These are phyloP conservation scores for Digitonthophagus gazella DNA, from an alignment of 2,888 invertebrate genomes.

Conservation along the genomic window DNA sequence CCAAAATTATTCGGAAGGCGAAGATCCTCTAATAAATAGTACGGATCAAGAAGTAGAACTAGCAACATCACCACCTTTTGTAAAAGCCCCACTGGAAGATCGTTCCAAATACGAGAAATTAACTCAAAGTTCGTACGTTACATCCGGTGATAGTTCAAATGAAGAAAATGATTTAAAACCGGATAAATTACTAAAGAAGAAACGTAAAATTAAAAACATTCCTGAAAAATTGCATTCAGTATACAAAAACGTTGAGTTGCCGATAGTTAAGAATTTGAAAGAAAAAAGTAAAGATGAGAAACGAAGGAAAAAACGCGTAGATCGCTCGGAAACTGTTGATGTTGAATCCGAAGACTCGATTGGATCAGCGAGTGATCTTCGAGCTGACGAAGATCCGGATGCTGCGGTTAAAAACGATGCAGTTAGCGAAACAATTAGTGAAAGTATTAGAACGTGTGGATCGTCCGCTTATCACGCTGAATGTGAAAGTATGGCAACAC, in stretches of 20 bases:
- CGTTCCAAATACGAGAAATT: constrained; percentile 77
- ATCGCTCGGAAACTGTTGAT: constrained; percentile 41
- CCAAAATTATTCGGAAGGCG: constrained; percentile 46
- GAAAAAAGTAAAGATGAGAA: constrained; percentile 36
- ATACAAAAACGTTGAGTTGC: constrained; percentile 54
- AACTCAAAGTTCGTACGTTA: constrained; percentile 60
- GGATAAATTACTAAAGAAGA: constrained; percentile 46
- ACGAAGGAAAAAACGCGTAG: constrained; percentile 33
- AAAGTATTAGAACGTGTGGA: constrained; percentile 64
- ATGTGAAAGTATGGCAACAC: constrained; percentile 66
- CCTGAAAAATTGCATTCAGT: constrained; percentile 57
- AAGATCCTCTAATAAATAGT: constrained; percentile 48
- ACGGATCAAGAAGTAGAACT: constrained; percentile 42
- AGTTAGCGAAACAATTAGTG: constrained; percentile 58
- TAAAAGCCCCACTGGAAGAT: constrained; percentile 65
- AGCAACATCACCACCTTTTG: constrained; percentile 55
- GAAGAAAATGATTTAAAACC: constrained; percentile 50
- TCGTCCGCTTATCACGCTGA: constrained; percentile 72
- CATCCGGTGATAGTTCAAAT: constrained; percentile 53
- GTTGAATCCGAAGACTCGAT: constrained; percentile 65
- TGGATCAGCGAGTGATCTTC: constrained; percentile 69
- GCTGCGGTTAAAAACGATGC: constrained; percentile 53
- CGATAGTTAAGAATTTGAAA: constrained; percentile 53
- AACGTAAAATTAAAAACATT: constrained; percentile 51
- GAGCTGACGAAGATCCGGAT: constrained; percentile 55